Evolutionary conservation across 2,113 vertebrate species (phyloP).

Genomic region (Chinchilla lanigera): DNA sequence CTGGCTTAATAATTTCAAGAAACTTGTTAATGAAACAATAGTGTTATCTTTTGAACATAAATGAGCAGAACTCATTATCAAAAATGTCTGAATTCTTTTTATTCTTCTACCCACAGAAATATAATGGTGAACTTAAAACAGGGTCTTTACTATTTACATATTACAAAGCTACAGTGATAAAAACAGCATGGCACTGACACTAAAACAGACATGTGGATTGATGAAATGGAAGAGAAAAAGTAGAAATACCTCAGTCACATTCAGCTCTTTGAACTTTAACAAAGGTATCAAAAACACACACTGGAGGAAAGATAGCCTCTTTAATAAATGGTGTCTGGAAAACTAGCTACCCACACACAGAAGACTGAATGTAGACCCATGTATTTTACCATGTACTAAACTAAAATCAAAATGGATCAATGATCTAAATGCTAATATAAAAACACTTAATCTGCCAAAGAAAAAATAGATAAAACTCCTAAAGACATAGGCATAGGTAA

Average conservation of each 20-base stretch:
- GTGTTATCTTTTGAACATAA: not conserved
- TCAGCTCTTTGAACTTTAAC: not conserved
- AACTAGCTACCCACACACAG: not conserved
- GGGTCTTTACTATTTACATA: not conserved
- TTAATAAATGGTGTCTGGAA: not conserved
- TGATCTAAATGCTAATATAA: not conserved
- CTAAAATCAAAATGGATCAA: not conserved
- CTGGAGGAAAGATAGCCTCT: not conserved
- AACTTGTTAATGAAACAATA: not conserved
- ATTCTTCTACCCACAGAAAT: not conserved
- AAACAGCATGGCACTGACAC: not conserved
- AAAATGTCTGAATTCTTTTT: not conserved
- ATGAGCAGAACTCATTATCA: not conserved
- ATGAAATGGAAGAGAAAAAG: not conserved
- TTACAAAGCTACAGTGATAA: not conserved
- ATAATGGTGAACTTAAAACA: not conserved
- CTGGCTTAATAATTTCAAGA: slow-evolving; percentile 15
- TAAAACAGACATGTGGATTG: not conserved
- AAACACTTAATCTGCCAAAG: not conserved
- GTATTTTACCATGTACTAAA: not conserved
- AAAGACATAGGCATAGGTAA: not conserved
- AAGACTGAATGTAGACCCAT: not conserved
- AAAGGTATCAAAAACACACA: not conserved
- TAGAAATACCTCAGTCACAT: not conserved
- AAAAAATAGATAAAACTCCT: not conserved